Base-by-base conservation (phyloP, 1,140 invertebrate species). In the Ridgeia piscesae region DNA sequence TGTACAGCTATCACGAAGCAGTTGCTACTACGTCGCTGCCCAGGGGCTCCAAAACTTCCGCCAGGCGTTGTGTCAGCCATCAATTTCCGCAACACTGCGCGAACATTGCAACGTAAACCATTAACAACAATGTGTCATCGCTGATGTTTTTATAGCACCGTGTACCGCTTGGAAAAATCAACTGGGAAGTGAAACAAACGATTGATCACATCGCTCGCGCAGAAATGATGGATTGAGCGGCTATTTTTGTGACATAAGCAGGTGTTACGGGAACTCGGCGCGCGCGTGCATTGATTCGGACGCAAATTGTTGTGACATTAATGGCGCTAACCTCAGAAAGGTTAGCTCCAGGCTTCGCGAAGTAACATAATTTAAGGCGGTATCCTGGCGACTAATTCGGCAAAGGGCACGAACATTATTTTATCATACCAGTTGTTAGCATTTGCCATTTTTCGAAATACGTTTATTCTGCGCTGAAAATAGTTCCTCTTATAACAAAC, bases 281-380 rank as follows among this genome's bases (percentile, higher is more conserved):
- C 58, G 27, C 14, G 27, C 58, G 27, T 77, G 14, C 17, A 77
- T 77, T 77, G 58, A 77, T 77, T 77, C 58, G 58, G 14, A 27
- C 58, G 27, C 58, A 77, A 77, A 77, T 77, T 77, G 58, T 77
- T 77, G 58, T 77, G 58, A 77, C 58, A 77, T 77, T 77, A 77
- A 77, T 77, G 58, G 58, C 58, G 58, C 58, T 77, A 77, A 77
- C 58, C 58, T 31, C 27, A 31, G 58, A 77, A 77, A 77, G 58
- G 58, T 77, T 77, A 77, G 58, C 27, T 77, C 27, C 58, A 77
- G 14, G 58, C 58, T 77, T 77, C 27, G 58, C 14, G 27, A 77
- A 27, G 58, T 77, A 4, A 77, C 58, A 77, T 77, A 17, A 77
- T 77, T 77, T 77, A 77, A 8, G 58, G 58, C 58, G 27, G 8